phyloP scores from a whole-genome alignment of 2,113 vertebrate species.

The Hemibates koningsi region DNA sequence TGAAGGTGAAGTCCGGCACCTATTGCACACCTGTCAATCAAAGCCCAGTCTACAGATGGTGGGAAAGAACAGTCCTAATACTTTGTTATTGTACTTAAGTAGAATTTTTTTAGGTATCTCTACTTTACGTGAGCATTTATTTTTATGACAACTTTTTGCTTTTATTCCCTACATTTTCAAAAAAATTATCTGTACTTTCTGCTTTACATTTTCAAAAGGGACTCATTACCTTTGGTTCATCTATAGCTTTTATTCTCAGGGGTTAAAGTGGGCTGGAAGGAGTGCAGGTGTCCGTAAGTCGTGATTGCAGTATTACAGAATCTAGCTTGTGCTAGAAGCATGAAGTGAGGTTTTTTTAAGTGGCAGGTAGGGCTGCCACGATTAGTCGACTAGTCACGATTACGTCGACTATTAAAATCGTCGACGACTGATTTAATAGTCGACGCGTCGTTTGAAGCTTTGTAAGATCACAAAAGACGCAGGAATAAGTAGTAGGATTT shows the following conservation, averaged over 20 bases:
- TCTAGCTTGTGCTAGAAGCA: neutral
- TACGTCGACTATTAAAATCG: too few species aligned
- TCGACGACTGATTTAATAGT: fast-evolving
- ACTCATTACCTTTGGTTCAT: too few species aligned
- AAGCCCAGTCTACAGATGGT: neutral
- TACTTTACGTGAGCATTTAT: neutral
- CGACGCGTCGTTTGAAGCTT: fast-evolving
- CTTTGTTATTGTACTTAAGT: neutral
- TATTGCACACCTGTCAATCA: neutral
- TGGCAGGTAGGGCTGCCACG: too few species aligned
- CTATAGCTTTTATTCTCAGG: too few species aligned
- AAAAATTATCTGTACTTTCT: neutral
- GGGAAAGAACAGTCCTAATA: neutral
- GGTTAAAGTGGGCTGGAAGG: too few species aligned
- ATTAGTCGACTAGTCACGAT: too few species aligned
- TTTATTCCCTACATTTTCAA: neutral
- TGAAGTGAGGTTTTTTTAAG: too few species aligned
- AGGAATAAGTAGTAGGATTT: too few species aligned
- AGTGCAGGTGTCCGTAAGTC: neutral
- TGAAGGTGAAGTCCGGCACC: neutral
- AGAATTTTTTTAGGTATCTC: neutral
- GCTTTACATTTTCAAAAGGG: too few species aligned
- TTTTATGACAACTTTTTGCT: neutral
- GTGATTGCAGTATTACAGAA: neutral
- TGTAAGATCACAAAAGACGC: too few species aligned